Conservation (phyloP, 2,113 vertebrate genomes). For the Callionymus lyra region DNA sequence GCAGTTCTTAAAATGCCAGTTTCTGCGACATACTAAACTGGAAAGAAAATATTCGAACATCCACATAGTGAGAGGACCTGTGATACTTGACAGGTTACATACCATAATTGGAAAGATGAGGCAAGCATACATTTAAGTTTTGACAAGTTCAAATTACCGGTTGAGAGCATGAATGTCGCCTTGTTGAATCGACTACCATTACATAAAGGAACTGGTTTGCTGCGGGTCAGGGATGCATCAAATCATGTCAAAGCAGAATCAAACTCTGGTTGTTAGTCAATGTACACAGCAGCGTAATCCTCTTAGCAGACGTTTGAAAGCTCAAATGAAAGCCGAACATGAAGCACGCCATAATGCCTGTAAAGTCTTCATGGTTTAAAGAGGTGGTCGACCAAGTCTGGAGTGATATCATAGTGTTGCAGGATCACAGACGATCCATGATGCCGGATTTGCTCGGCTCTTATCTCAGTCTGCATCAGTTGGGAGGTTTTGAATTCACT, state of each 20-base stretch:
- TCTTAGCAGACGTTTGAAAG: slow-evolving; percentile 12
- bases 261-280: background rate
- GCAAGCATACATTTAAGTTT: no score
- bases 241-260: background rate
- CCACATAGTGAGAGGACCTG: background rate
- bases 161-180: no score
- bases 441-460: background rate
- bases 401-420: slow-evolving; percentile 8
- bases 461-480: slow-evolving; percentile 27
- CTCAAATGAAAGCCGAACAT: slow-evolving; percentile 13
- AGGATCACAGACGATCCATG: slow-evolving; percentile 14
- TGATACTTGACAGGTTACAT: no score
- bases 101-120: no score
- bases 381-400: slow-evolving; percentile 20
- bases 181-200: no score
- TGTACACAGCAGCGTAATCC: slow-evolving; percentile 9
- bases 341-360: background rate
- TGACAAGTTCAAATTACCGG: no score
- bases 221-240: no score
- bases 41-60: no score
- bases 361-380: slow-evolving; percentile 18
- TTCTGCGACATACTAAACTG: no score
- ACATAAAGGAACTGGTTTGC: no score
- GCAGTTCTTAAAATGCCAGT: no score
- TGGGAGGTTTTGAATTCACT: slow-evolving; percentile 22